Base-by-base conservation (phyloP, 1,140 invertebrate genomes). In the Nixonia krombeini region DNA sequence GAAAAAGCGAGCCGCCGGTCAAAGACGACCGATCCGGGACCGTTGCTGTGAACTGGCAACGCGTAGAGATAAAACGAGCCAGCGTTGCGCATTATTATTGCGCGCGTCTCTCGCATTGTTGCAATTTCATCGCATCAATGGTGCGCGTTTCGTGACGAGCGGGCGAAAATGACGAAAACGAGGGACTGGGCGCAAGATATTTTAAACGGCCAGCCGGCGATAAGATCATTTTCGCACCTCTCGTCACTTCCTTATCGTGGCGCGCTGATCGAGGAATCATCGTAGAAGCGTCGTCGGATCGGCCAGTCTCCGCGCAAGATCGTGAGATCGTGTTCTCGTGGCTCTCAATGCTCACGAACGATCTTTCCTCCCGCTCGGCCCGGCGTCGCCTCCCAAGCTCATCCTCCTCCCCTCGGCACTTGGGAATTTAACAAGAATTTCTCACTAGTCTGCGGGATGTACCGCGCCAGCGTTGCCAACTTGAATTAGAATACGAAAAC, bases 241-340 rank as follows among this genome's bases (percentile, higher is more conserved):
- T 71, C 62, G 57, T 66, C 62, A 66, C 62, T 66, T 71, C 33
- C 53, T 63, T 66, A 66, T 62, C 68, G 53, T 52, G 35, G 40
- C 59, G 57, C 55, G 63, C 40, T 63, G 62, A 66, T 70, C 63
- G 63, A 63, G 52, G 63, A 50, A 71, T 71, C 69, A 58, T 67
- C 56, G 63, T 63, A 44, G 59, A 61, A 62, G 64, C 45, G 58
- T 65, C 56, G 64, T 56, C 44, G 29, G 44, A 46, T 31, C 29
- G 21, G 45, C 61, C 57, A 57, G 62, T 58, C 47, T 58, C 58
- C 63, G 53, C 53, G 41, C 63, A 65, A 52, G 50, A 71, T 59
- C 62, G 62, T 70, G 56, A 70, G 68, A 65, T 65, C 68, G 57
- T 45, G 56, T 61, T 59, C 51, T n/a, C 46, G 55, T 56, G 61